These are phyloP conservation scores for Neodiprion virginianus DNA, from an alignment of 1,140 invertebrate genomes.

Conservation along the genomic window DNA sequence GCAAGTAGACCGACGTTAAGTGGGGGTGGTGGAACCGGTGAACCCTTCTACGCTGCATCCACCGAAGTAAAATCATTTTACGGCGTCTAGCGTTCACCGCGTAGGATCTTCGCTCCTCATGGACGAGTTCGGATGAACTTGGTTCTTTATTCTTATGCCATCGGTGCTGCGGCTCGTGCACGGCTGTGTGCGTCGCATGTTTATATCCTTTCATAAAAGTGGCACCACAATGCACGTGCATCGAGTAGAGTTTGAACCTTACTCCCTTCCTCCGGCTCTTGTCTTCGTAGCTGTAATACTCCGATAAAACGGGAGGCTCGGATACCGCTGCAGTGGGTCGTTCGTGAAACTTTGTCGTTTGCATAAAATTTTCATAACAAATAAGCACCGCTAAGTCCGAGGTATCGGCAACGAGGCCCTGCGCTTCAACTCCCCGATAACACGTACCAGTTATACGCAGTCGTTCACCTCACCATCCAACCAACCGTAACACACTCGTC, in stretches of 20 bases:
- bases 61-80: conserved; percentile 3
- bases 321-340: conserved; percentile 18
- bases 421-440: not conserved
- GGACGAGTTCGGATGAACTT: conserved; percentile 22
- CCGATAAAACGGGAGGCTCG: conserved; percentile 45
- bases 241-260: not conserved
- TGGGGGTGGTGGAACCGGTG: too few relatives aligned
- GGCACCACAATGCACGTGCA: conserved; percentile 30
- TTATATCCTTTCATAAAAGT: conserved; percentile 55
- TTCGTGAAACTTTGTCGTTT: conserved; percentile 28
- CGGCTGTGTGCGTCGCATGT: conserved; percentile 45
- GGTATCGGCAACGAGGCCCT: not conserved
- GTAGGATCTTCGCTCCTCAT: not conserved
- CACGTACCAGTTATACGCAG: not conserved
- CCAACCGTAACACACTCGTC: too few relatives aligned
- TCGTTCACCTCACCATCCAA: too few relatives aligned
- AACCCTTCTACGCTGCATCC: too few relatives aligned
- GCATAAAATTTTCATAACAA: conserved; percentile 38
- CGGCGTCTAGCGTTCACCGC: not conserved
- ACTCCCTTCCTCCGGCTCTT: not conserved
- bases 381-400: not conserved
- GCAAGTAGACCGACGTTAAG: too few relatives aligned
- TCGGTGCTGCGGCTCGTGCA: conserved; percentile 40
- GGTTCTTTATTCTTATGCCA: conserved; percentile 46
- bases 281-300: conserved; percentile 32